phyloP scores from a whole-genome alignment of 1,140 invertebrate species.

The Heliconius congener region DNA sequence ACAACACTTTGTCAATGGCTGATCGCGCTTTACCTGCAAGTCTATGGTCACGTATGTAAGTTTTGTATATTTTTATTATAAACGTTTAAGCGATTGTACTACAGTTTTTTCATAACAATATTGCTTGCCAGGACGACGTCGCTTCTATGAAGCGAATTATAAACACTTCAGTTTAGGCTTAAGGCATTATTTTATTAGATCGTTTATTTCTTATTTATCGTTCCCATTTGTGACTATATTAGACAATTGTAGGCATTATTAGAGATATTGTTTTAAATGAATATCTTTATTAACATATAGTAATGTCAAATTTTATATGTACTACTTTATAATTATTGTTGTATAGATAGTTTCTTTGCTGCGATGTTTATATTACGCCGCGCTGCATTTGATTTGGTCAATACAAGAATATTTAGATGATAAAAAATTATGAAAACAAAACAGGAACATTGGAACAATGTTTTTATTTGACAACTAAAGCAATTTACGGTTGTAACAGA shows the following conservation, averaged over 20 bases:
- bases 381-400: slow-evolving; percentile 22
- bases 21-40: slow-evolving; percentile 25
- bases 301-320: slow-evolving; percentile 49
- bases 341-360: slow-evolving; percentile 48
- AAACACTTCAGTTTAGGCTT: slow-evolving; percentile 51
- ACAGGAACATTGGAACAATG: slow-evolving; percentile 3
- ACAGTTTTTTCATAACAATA: slow-evolving; percentile 58
- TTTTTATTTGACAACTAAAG: slow-evolving; percentile 11
- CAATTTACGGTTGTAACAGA: slow-evolving; percentile 8
- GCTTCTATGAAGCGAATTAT: slow-evolving; percentile 75
- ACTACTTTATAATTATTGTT: slow-evolving; percentile 48
- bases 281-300: slow-evolving; percentile 41
- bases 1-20: slow-evolving; percentile 1
- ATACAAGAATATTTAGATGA: slow-evolving; percentile 5
- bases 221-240: slow-evolving; percentile 62
- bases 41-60: slow-evolving; percentile 57
- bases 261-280: slow-evolving; percentile 57
- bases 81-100: slow-evolving; percentile 59
- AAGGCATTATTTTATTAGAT: slow-evolving; percentile 65
- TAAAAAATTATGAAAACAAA: slow-evolving; percentile 3
- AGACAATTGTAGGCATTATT: slow-evolving; percentile 69
- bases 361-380: slow-evolving; percentile 43
- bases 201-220: slow-evolving; percentile 64
- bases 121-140: slow-evolving; percentile 48
- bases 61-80: slow-evolving; percentile 73